A percentile compares a stretch with the other conserved stretches of the same genome.
Evolutionary conservation across 92 coral and sea anemone species (phyloP).

Genomic region (Parazoanthus swiftii): DNA sequence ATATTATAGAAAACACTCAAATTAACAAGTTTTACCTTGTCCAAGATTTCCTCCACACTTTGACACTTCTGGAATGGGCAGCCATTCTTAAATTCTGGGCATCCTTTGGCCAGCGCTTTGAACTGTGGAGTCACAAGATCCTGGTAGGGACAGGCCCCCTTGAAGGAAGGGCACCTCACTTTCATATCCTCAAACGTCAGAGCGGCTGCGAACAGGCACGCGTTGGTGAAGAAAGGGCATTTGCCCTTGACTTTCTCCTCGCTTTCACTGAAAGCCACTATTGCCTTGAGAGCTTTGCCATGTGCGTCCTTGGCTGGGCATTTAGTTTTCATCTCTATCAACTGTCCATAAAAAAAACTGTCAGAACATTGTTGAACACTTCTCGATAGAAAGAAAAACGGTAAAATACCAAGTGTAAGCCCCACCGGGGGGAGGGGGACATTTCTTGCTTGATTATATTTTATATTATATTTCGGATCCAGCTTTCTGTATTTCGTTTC

Average conservation of each 20-base stretch:
- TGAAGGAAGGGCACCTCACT: not conserved
- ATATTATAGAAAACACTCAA: too few species aligned
- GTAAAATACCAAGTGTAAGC: not conserved
- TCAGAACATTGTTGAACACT: too few species aligned
- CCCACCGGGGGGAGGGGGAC: too few species aligned
- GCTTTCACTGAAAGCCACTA: not conserved
- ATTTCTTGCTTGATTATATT: too few species aligned
- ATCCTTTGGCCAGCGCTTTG: slow-evolving; percentile 11
- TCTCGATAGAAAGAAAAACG: not conserved
- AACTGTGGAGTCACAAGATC: not conserved
- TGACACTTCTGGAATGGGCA: slow-evolving; percentile 20
- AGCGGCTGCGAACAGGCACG: slow-evolving; percentile 6
- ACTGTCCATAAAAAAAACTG: not conserved
- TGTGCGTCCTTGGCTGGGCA: not conserved
- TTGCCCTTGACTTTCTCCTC: not conserved
- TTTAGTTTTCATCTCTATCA: slow-evolving; percentile 13
- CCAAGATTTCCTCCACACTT: slow-evolving; percentile 20
- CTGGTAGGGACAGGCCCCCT: slow-evolving; percentile 16
- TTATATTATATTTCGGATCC: too few species aligned
- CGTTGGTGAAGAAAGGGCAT: slow-evolving; percentile 19
- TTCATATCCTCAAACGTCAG: slow-evolving; percentile 16
- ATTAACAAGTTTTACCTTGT: slow-evolving; percentile 10
- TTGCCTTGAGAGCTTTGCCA: slow-evolving; percentile 15
- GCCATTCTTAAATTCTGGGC: slow-evolving; percentile 16
- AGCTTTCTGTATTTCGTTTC: too few species aligned